phyloP scores from a whole-genome alignment of 1,140 invertebrate species.

The Drosophila elegans region DNA sequence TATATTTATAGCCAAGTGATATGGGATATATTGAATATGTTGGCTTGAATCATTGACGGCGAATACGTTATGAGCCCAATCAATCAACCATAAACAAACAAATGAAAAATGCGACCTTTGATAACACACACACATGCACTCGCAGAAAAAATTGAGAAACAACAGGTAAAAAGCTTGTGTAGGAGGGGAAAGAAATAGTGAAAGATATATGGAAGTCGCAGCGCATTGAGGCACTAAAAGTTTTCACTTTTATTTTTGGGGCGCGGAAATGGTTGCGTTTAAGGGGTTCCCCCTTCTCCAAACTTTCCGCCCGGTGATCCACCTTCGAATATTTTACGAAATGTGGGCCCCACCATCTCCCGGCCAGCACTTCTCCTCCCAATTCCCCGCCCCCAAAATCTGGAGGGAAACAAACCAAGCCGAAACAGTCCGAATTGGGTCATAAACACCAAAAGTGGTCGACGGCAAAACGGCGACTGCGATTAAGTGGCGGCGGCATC shows the following conservation, averaged over 20 bases:
- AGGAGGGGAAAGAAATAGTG: constrained; percentile 3
- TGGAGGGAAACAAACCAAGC: constrained; percentile 24
- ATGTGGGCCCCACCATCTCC: constrained; percentile 16
- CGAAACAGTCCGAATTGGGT: constrained; percentile 42
- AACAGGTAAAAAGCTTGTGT: not conserved
- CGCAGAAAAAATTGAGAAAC: not conserved
- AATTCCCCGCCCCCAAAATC: constrained; percentile 2
- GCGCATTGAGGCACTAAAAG: constrained; percentile 42
- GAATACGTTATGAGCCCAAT: constrained; percentile 43
- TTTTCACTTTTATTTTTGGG: constrained; percentile 78
- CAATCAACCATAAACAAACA: constrained; percentile 62
- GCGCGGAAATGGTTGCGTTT: constrained; percentile 63
- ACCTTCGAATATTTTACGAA: constrained; percentile 26
- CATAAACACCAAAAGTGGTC: constrained; percentile 41
- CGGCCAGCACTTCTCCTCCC: constrained; percentile 8
- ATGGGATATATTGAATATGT: constrained; percentile 11
- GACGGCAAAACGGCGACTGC: constrained; percentile 14
- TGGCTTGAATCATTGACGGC: constrained; percentile 5
- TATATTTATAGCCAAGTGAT: not conserved
- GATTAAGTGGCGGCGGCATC: constrained; percentile 14
- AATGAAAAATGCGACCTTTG: constrained; percentile 65
- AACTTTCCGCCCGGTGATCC: constrained; percentile 4
- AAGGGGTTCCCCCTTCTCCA: constrained; percentile 3
- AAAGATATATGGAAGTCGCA: constrained; percentile 6
- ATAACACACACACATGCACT: constrained; percentile 35